Evolutionary conservation across 2,888 invertebrate genomes (phyloP), one percentile per base, ranked within the genome.

Genomic region (Allygus modestus): DNA sequence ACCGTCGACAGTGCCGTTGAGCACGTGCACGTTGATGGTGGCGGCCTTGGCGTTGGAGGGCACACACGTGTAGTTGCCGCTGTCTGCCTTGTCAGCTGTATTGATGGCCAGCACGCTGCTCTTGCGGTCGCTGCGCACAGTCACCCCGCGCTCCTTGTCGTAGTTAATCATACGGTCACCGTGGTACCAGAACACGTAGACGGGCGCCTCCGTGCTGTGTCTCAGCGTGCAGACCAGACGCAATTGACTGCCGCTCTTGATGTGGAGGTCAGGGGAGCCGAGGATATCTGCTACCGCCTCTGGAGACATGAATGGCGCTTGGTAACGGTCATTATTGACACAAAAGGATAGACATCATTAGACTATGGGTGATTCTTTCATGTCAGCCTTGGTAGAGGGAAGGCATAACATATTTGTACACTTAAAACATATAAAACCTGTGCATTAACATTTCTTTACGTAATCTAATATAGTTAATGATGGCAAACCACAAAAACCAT

Each of bases 81-180:
- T 94, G 88, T 94, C 94, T 83, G 92, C 90, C 84, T 92, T 92
- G 88, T 92, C 92, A 0, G 92, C 92, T 0, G 92, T 91, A 0
- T 91, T 91, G 0, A 88, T 87, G 23, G 86, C 86, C 43, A 91
- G 89, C 0, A 92, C 91, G 88, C 85, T 85, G 71, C 83, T 79
- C 83, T 85, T 85, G 69, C 83, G 88, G 84, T 91, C 91, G 43
- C 91, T 91, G 85, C 91, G 91, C 31, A 93, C 92, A 86, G 90
- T 89, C 9, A 93, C 92, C 0, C 92, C 93, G 0, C 91, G 89
- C 83, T 91, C 90, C 37, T 91, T 91, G 90, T 97, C 96, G 89
- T 96, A 97, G 91, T 97, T 97, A 89, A 97, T 96, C 96, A 97
- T 96, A 87, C 95, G 92, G 88, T 94, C 94, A 89, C 95, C 95